These are phyloP conservation scores for Miniopterus natalensis DNA, from an alignment of 2,113 vertebrate species.

Conservation along the genomic window DNA sequence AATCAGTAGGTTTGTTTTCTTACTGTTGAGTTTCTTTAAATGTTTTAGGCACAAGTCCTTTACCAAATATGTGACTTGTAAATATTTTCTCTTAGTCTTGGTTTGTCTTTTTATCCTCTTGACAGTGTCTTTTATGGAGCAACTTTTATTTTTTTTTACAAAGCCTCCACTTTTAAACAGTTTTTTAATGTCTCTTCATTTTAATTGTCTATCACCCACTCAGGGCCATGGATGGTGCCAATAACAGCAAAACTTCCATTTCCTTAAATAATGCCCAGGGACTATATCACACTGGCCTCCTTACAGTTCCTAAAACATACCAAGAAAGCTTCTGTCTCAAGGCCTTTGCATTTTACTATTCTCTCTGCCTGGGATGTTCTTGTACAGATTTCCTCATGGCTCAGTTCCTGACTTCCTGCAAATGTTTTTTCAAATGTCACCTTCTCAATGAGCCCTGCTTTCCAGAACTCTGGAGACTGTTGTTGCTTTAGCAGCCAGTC, in stretches of 20 bases:
- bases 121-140: background rate
- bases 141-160: background rate
- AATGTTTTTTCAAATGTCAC: background rate
- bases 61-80: conserved; percentile 38
- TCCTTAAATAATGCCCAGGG: background rate
- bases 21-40: background rate
- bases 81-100: conserved; percentile 32
- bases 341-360: background rate
- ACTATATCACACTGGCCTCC: background rate
- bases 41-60: background rate
- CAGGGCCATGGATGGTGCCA: background rate
- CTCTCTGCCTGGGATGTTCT: background rate
- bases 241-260: background rate
- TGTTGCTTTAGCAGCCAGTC: background rate
- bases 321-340: background rate
- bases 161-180: conserved; percentile 11
- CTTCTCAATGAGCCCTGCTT: background rate
- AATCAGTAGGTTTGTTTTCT: background rate
- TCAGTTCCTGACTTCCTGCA: background rate
- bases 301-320: background rate
- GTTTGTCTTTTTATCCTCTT: conserved; percentile 28
- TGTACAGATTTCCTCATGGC: background rate
- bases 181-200: background rate
- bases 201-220: background rate
- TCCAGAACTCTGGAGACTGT: background rate